phyloP scores from a whole-genome alignment of 2,888 invertebrate genomes.

The Cerastis rubricosa region DNA sequence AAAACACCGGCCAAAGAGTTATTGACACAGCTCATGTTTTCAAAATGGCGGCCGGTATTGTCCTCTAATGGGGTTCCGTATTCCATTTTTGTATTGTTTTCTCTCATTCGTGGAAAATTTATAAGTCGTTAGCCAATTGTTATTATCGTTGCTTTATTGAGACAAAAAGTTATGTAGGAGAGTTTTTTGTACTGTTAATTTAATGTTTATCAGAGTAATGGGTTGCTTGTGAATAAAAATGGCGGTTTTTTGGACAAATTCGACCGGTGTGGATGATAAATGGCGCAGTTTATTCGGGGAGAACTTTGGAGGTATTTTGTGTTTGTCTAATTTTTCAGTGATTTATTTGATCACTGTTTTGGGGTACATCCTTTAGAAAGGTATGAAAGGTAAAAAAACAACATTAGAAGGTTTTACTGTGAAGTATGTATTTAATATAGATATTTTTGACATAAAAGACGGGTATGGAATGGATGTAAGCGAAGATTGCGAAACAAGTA shows the following conservation, averaged over 20 bases:
- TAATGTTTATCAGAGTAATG: slow-evolving; percentile 57
- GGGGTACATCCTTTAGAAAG: neutral
- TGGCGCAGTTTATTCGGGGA: slow-evolving; percentile 29
- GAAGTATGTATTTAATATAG: neutral
- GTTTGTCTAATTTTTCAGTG: slow-evolving; percentile 28
- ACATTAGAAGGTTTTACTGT: neutral
- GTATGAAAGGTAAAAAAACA: neutral
- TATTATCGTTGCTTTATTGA: slow-evolving; percentile 65
- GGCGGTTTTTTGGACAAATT: slow-evolving; percentile 56
- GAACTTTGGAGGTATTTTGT: slow-evolving; percentile 26
- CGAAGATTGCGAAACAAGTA: neutral
- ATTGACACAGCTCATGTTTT: slow-evolving; percentile 77
- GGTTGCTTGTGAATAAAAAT: slow-evolving; percentile 56
- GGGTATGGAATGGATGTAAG: neutral
- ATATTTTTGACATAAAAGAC: neutral
- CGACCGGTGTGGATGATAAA: slow-evolving; percentile 47
- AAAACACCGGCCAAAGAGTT: slow-evolving; percentile 74
- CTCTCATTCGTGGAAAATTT: slow-evolving; percentile 62
- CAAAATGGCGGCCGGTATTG: slow-evolving; percentile 73
- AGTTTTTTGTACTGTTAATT: slow-evolving; percentile 64
- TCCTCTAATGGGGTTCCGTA: slow-evolving; percentile 71
- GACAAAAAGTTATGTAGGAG: slow-evolving; percentile 57
- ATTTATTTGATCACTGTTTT: slow-evolving; percentile 28
- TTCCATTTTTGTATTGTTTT: slow-evolving; percentile 67
- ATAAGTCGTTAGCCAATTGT: slow-evolving; percentile 65